phyloP scores from a whole-genome alignment of 2,888 invertebrate species.

The Branchinecta sandiegonensis region DNA sequence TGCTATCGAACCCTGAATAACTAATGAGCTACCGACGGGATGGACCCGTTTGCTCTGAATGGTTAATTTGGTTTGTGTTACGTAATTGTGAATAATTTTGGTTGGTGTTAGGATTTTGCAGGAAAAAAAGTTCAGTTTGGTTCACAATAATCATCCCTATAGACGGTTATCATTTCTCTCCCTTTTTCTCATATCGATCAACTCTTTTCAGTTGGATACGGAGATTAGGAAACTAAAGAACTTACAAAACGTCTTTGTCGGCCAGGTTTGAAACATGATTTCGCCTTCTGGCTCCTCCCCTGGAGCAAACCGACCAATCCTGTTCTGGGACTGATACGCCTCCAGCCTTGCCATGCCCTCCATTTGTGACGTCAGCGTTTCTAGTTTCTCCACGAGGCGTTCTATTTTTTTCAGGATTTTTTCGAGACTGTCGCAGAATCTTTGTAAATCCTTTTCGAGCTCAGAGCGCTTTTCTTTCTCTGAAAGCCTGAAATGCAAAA shows the following conservation, averaged over 20 bases:
- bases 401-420: background rate
- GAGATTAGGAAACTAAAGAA: background rate
- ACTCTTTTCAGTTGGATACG: no score
- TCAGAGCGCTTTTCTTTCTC: background rate
- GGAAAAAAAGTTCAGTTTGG: no score
- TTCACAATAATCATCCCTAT: no score
- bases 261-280: background rate
- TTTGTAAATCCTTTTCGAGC: background rate
- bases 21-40: no score
- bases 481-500: background rate
- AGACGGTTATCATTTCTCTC: no score
- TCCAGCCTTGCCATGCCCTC: constrained; percentile 33
- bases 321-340: constrained; percentile 26
- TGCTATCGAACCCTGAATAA: no score
- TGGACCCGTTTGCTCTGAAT: no score
- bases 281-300: background rate
- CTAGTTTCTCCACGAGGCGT: constrained; percentile 29
- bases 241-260: background rate
- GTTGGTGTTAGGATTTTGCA: no score
- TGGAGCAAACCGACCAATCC: background rate
- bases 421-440: background rate
- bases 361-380: constrained; percentile 31
- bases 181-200: no score
- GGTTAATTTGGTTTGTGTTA: no score
- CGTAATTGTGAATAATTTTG: no score